Conservation (phyloP, 2,888 invertebrate species). For the Actias luna region DNA sequence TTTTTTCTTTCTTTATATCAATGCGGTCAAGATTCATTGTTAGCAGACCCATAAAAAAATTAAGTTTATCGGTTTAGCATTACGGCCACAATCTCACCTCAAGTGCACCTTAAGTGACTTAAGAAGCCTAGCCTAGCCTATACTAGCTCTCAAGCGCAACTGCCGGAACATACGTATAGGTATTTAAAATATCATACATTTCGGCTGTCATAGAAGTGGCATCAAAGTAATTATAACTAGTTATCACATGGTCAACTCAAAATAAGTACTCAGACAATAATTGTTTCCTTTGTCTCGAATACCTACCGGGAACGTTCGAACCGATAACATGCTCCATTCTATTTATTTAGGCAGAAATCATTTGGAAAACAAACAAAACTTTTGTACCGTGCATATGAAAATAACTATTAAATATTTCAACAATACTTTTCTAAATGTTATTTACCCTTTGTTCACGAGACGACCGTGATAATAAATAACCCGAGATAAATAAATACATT, state of each 20-base stretch:
- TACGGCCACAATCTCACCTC: too few species aligned
- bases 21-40: too few species aligned
- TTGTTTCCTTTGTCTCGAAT: constrained; percentile 22
- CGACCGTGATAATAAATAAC: background rate
- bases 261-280: constrained; percentile 21
- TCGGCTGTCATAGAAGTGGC: too few species aligned
- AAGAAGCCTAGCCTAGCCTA: too few species aligned
- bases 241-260: background rate
- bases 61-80: too few species aligned
- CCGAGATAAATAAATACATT: constrained; percentile 16
- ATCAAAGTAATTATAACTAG: background rate
- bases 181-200: too few species aligned
- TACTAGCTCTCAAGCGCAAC: too few species aligned
- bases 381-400: constrained; percentile 10
- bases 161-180: too few species aligned
- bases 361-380: constrained; percentile 30
- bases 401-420: constrained; percentile 9
- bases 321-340: constrained; percentile 18
- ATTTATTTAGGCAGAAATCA: constrained; percentile 36
- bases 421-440: background rate
- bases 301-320: background rate
- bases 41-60: too few species aligned
- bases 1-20: too few species aligned
- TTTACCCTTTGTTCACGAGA: constrained; percentile 6
- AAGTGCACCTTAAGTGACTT: too few species aligned